A percentile compares a stretch with the other conserved stretches of the same genome.
These are phyloP conservation scores for Catalaphyllia jardinei DNA, from an alignment of 64 coral and sea anemone species.

Conservation along the genomic window DNA sequence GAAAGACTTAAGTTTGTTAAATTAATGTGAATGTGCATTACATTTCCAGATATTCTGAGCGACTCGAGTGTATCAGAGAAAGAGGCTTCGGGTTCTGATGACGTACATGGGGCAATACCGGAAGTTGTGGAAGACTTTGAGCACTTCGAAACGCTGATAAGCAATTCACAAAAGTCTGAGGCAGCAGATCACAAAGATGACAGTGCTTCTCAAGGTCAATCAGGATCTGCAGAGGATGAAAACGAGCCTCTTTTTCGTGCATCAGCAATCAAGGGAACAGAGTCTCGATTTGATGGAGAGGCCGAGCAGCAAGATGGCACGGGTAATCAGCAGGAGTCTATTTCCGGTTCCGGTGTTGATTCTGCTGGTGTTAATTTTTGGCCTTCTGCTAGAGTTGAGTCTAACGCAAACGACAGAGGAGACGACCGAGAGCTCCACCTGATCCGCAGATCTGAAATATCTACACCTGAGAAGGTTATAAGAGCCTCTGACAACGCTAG, in stretches of 20 bases:
- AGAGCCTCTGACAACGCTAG: neutral
- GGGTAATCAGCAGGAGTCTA: constrained; percentile 16
- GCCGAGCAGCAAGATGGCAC: neutral
- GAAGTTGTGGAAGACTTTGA: constrained; percentile 15
- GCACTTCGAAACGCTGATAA: neutral
- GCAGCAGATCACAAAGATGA: neutral
- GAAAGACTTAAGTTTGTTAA: too few species aligned
- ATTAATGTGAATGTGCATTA: too few species aligned
- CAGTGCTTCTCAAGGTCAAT: neutral
- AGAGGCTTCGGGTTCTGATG: neutral
- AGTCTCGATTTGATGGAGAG: constrained; percentile 7
- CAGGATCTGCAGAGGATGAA: constrained; percentile 2
- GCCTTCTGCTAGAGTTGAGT: constrained; percentile 40
- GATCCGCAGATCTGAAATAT: constrained; percentile 19
- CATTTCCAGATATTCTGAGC: neutral
- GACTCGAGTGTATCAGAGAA: neutral
- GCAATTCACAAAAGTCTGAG: neutral
- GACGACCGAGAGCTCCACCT: constrained; percentile 2
- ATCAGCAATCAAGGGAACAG: neutral
- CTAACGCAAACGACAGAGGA: neutral
- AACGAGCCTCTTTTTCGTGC: constrained; percentile 4
- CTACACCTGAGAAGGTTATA: neutral
- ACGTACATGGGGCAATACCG: neutral
- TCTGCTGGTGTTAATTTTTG: constrained; percentile 34
- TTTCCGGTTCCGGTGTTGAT: constrained; percentile 44